Percentiles rank a stretch among this genome's conserved stretches.
Conservation (phyloP, 2,797 vertebrate species). For the Gambusia yucatana region DNA sequence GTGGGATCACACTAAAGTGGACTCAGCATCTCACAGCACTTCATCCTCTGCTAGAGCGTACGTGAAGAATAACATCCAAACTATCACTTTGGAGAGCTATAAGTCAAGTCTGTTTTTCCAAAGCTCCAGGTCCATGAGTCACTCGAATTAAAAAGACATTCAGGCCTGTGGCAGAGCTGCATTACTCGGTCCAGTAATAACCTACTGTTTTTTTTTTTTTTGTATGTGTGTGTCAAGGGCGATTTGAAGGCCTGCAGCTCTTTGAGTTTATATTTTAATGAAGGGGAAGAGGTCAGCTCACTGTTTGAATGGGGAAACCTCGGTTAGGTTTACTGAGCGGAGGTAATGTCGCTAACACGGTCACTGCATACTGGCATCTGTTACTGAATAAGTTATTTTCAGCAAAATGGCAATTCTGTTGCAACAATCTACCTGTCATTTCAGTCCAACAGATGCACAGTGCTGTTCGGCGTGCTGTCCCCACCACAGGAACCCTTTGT, state of each 20-base stretch:
- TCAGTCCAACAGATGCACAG: slow-evolving; percentile 4
- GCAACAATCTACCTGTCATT: not conserved
- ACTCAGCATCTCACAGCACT: slow-evolving; percentile 22
- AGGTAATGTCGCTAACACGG: slow-evolving; percentile 18
- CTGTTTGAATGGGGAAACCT: slow-evolving; percentile 17
- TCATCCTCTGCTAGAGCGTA: slow-evolving; percentile 35
- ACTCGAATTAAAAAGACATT: slow-evolving; percentile 56
- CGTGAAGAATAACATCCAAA: slow-evolving; percentile 47
- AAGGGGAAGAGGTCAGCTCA: slow-evolving; percentile 23
- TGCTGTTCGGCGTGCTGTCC: not conserved
- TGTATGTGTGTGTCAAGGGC: slow-evolving; percentile 40
- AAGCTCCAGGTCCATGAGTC: slow-evolving; percentile 49
- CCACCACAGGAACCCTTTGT: not conserved
- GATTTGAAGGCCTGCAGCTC: slow-evolving; percentile 46
- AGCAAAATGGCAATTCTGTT: not conserved
- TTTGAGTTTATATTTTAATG: slow-evolving; percentile 26
- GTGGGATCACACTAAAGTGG: slow-evolving; percentile 20
- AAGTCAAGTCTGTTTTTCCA: slow-evolving; percentile 36
- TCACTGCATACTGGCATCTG: slow-evolving; percentile 2
- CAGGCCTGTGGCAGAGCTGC: slow-evolving; percentile 25
- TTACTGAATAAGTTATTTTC: not conserved
- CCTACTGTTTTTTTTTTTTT: slow-evolving; percentile 22
- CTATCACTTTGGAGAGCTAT: slow-evolving; percentile 39
- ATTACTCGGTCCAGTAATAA: slow-evolving; percentile 29
- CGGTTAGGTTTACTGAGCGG: slow-evolving; percentile 22